Evolutionary conservation across 1,140 invertebrate species (phyloP), one percentile per base, ranked within the genome.

Genomic region (Pseudoatta argentina): DNA sequence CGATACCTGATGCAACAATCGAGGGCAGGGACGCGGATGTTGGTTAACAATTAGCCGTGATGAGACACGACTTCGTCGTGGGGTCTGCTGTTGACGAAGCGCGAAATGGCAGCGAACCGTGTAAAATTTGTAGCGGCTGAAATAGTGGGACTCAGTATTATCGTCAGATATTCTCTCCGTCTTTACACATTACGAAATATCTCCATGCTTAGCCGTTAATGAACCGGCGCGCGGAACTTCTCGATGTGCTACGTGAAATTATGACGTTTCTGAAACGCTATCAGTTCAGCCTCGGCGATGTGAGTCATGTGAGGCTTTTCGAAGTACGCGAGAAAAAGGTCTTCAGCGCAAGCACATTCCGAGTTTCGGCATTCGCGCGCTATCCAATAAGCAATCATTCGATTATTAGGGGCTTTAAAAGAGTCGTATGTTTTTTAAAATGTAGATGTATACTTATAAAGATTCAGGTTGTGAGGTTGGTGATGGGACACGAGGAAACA

Each of bases 331-430:
- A 69, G 12, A 24, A 39, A 16, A n/a, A 69, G 16, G 51, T 72
- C 18, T 73, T 34, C 14, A 86, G 55, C 73, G 73, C 75, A 78
- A 82, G 71, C 86, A 79, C 85, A 86, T 89, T 89, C 59, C 64
- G 75, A 79, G 85, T 89, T 86, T 44, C 83, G 51, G 73, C 14
- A 64, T 76, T 51, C 69, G 61, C 55, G 69, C 66, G 72, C 63
- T 39, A 53, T 86, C 34, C 24, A 59, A 55, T 61, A 69, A 63
- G 78, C 63, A 71, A 63, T 73, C 51, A 64, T 82, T 86, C 87
- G 88, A 89, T 81, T 89, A 73, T 88, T 89, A 89, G 57, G 39
- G 85, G 87, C 79, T 79, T 86, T 72, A 75, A 39, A 55, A 69
- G 57, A 86, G 44, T 57, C 73, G 69, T 82, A 86, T 76, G 87